A percentile compares a stretch with the other conserved stretches of the same genome.
Evolutionary conservation across 2,797 vertebrate species (phyloP).

Genomic region (Squalus acanthias): DNA sequence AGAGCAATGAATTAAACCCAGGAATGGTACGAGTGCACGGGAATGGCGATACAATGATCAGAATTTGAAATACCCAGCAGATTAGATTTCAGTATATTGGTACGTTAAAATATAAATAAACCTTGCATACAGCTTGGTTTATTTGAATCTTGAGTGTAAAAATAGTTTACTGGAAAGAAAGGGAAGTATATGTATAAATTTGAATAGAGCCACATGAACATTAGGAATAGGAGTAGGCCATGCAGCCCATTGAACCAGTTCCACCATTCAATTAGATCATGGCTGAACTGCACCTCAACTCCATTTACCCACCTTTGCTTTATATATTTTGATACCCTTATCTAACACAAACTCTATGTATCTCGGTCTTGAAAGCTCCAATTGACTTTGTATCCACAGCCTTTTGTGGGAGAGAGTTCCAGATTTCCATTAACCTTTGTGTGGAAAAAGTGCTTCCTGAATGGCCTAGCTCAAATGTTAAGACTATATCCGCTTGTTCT

Average conservation of each 20-base stretch:
- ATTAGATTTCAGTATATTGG: neutral
- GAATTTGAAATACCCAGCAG: neutral
- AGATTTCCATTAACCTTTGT: neutral
- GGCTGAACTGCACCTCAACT: neutral
- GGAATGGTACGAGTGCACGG: neutral
- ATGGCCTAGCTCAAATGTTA: neutral
- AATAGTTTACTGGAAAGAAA: neutral
- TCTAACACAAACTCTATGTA: neutral
- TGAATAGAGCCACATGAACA: neutral
- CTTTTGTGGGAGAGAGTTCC: neutral
- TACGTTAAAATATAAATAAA: neutral
- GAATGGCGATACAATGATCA: neutral
- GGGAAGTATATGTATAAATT: neutral
- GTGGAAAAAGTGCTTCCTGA: neutral
- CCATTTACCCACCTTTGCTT: neutral
- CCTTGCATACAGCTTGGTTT: neutral
- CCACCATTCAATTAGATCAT: neutral
- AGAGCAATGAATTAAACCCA: neutral
- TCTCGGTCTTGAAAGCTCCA: neutral
- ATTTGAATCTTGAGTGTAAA: neutral
- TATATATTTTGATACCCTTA: neutral
- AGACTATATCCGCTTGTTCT: neutral
- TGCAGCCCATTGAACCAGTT: neutral
- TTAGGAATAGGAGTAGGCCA: neutral
- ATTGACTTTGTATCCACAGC: neutral